These are phyloP conservation scores for Sebastes glaucus DNA, from an alignment of 2,797 vertebrate species.

Conservation along the genomic window DNA sequence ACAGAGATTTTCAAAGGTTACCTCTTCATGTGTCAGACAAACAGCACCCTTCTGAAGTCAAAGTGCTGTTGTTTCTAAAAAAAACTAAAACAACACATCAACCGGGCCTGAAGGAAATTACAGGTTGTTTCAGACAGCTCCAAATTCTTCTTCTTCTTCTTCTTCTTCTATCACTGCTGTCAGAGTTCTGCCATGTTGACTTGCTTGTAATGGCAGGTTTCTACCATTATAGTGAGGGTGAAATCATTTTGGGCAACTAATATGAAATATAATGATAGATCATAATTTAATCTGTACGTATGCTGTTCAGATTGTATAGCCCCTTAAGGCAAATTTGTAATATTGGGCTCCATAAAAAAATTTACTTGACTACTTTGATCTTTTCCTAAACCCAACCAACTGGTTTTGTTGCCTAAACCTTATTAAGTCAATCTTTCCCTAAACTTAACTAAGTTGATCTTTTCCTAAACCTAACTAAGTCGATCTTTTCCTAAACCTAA, in stretches of 20 bases:
- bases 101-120: conserved; percentile 11
- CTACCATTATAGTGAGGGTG: neutral
- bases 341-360: no score
- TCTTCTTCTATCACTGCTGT: neutral
- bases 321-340: no score
- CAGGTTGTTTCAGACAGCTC: neutral
- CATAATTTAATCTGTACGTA: accelerated
- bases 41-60: neutral
- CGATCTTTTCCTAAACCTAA: accelerated
- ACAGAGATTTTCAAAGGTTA: neutral
- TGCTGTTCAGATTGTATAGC: neutral
- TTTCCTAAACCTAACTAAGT: no score
- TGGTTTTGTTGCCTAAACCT: accelerated
- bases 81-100: neutral
- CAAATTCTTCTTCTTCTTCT: neutral
- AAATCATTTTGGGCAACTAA: neutral
- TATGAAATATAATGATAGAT: neutral
- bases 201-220: neutral
- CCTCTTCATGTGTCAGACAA: neutral
- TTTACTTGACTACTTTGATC: accelerated
- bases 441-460: no score
- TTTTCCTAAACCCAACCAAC: no score
- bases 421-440: no score
- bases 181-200: neutral
- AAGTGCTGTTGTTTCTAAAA: neutral